Evolutionary conservation across 2,113 vertebrate genomes (phyloP).

Genomic region (Fukomys damarensis): DNA sequence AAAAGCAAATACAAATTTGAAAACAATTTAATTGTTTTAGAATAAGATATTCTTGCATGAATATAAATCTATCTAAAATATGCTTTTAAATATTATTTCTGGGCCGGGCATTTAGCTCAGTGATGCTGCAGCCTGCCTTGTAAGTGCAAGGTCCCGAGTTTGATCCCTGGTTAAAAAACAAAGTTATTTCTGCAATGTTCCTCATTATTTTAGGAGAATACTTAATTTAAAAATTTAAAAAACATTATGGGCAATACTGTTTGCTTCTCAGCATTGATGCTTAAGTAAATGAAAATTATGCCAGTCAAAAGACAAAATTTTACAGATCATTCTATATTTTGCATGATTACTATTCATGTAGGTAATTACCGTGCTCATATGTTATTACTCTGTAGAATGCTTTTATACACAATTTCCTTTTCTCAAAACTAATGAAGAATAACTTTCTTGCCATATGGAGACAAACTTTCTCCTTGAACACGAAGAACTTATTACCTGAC

Average conservation of each 20-base stretch:
- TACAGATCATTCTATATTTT: not conserved
- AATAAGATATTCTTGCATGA: not conserved
- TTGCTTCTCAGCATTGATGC: not conserved
- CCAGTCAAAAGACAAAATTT: not conserved
- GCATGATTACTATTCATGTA: not conserved
- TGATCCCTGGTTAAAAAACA: too few relatives aligned
- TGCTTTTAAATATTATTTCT: not conserved
- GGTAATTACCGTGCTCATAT: not conserved
- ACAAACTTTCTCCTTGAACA: not conserved
- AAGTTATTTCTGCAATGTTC: not conserved
- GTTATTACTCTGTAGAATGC: not conserved
- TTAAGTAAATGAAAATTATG: not conserved
- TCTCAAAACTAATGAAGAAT: not conserved
- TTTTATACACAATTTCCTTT: not conserved
- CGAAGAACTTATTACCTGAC: not conserved
- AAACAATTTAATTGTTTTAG: not conserved
- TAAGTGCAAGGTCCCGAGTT: too few relatives aligned
- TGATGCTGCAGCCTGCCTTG: too few relatives aligned
- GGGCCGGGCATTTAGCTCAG: too few relatives aligned
- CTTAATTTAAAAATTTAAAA: constrained; percentile 3
- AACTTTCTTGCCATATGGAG: not conserved
- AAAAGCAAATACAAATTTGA: not conserved
- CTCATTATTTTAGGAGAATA: not conserved
- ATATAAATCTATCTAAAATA: not conserved
- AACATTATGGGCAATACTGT: not conserved